These are phyloP conservation scores for Platorchestia sp. DNA, from an alignment of 1,140 invertebrate species.

Conservation along the genomic window DNA sequence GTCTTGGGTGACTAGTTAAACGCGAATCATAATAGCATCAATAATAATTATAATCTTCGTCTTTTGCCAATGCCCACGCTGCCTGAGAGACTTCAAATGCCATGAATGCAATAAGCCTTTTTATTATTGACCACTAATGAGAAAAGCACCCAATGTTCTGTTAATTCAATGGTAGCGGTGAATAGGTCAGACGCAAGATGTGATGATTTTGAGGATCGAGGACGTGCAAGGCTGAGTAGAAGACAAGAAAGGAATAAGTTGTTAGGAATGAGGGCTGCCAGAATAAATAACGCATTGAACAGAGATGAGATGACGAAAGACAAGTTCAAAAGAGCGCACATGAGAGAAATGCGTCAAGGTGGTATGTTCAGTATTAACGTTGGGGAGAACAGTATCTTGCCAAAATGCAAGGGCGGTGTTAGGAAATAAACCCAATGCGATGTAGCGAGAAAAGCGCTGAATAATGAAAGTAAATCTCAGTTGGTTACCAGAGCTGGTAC, in stretches of 20 bases:
- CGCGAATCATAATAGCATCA: neutral
- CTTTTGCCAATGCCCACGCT: neutral
- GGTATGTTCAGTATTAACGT: neutral
- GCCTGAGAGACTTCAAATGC: neutral
- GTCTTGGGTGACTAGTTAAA: neutral
- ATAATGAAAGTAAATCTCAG: neutral
- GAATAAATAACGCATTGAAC: no score
- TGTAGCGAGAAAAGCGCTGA: neutral
- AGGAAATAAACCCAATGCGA: no score
- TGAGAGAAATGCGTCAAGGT: no score
- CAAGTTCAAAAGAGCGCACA: no score
- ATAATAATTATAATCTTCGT: neutral
- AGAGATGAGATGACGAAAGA: no score
- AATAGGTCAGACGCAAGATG: no score
- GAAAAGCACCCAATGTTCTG: neutral
- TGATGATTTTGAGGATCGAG: no score
- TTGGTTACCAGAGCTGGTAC: neutral
- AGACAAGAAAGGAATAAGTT: no score
- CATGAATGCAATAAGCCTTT: neutral
- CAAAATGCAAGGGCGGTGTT: neutral
- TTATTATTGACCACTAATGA: neutral
- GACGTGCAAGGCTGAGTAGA: no score
- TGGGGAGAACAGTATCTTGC: neutral
- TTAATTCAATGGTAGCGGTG: neutral
- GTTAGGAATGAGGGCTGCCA: no score